Base-by-base conservation (phyloP, 1,140 invertebrate species). In the Oncopodura yosiiana region DNA sequence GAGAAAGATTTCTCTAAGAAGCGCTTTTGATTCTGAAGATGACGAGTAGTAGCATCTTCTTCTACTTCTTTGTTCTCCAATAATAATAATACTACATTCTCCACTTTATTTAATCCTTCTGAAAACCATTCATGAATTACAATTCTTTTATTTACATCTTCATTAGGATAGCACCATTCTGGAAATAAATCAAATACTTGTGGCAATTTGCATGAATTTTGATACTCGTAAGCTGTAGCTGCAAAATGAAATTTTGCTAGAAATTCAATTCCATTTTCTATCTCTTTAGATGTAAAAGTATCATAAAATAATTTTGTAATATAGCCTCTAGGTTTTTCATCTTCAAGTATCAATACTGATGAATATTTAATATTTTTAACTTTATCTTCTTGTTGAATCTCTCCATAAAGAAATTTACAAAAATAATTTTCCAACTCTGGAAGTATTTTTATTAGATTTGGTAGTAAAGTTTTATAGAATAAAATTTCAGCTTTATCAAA, bases 221-320 rank as follows among this genome's bases (percentile, higher is more conserved):
- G 3, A n/a, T 3, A 12, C 49, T 59, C 57, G n/a, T 36, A n/a
- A 2, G 30, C n/a, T 11, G 24, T 27, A 14, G 36, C 41, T 16
- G 52, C 38, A 29, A 32, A 49, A 29, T 59, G 57, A 12, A 59
- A 41, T 18, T 59, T 43, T 16, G 57, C 46, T 9, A 54, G 16
- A 26, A 50, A 54, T n/a, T 50, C 39, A 9, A 59, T 2, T 1
- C n/a, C 37, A 12, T 43, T 3, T 12, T 38, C 34, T 12, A 59
- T 53, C 18, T n/a, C n/a, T n/a, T n/a, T n/a, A n/a, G n/a, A n/a
- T n/a, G n/a, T n/a, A n/a, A n/a, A n/a, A n/a, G n/a, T n/a, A n/a
- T n/a, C n/a, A n/a, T n/a, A n/a, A n/a, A n/a, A n/a, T n/a, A n/a
- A n/a, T n/a, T n/a, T n/a, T n/a, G n/a, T n/a, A n/a, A n/a, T n/a